Conservation (phyloP, 2,797 vertebrate species). For the Scomberomorus guttatus region DNA sequence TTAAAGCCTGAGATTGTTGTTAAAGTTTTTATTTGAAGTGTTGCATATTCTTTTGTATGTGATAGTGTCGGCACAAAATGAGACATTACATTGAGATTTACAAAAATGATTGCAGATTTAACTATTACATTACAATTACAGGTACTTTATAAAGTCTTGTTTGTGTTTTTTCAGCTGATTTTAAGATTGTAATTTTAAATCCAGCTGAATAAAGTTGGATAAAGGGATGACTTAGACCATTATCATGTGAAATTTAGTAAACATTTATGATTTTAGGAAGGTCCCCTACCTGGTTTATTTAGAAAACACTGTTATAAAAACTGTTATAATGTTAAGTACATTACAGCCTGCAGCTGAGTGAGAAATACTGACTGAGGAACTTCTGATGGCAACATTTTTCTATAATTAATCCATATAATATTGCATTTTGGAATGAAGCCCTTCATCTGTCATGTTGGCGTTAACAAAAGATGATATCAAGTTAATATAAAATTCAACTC, state of each 20-base stretch:
- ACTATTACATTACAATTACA: no score
- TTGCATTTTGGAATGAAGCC: slow-evolving; percentile 52
- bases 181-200: background rate
- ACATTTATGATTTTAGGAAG: background rate
- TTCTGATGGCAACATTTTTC: slow-evolving; percentile 23
- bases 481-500: slow-evolving; percentile 64
- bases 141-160: no score
- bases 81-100: background rate
- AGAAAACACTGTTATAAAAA: background rate
- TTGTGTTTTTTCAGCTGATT: slow-evolving; percentile 5
- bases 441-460: slow-evolving; percentile 44
- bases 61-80: no score
- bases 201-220: no score
- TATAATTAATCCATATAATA: slow-evolving; percentile 58
- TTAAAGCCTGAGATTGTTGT: no score
- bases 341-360: slow-evolving; percentile 7
- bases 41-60: no score
- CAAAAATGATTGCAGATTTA: background rate
- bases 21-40: no score
- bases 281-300: background rate
- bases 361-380: slow-evolving; percentile 28
- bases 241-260: background rate
- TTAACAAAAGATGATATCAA: slow-evolving; percentile 65
- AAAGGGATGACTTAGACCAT: no score
- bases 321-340: background rate